Evolutionary conservation across 2,113 vertebrate species (phyloP).

Genomic region (Helogale parvula): DNA sequence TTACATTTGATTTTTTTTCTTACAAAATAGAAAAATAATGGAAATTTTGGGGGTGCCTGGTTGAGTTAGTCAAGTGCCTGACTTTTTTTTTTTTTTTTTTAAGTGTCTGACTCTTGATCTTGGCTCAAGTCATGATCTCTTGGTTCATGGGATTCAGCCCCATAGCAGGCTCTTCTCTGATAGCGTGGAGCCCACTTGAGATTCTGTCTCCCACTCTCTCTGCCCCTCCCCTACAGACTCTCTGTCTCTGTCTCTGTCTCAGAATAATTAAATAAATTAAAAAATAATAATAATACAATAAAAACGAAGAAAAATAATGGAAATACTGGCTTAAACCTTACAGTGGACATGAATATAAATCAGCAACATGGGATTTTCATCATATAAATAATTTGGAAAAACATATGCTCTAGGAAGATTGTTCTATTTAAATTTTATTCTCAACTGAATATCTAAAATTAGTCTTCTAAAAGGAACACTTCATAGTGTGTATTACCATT

Average conservation of each 20-base stretch:
- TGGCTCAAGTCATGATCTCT: no score
- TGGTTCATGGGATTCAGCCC: no score
- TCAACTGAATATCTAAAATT: not conserved
- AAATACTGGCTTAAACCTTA: not conserved
- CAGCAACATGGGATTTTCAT: not conserved
- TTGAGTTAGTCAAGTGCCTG: no score
- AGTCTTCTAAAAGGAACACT: not conserved
- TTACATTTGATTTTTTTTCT: not conserved
- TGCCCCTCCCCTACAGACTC: no score
- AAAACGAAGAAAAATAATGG: not conserved
- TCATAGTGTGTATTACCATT: not conserved
- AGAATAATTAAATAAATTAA: no score
- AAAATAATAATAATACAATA: no score
- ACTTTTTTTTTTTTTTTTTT: no score
- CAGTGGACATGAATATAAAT: not conserved
- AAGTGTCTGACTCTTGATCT: no score
- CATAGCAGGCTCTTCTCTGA: no score
- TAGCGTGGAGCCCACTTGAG: no score
- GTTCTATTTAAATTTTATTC: slow-evolving; percentile 1
- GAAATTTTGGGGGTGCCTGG: not conserved
- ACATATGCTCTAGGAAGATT: not conserved
- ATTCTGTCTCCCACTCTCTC: no score
- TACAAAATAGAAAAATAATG: not conserved
- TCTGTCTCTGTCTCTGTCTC: no score
- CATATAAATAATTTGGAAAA: not conserved